Percentiles rank a stretch among this genome's conserved stretches.
Evolutionary conservation across 2,888 invertebrate genomes (phyloP).

Genomic region (Xestia ashworthii): DNA sequence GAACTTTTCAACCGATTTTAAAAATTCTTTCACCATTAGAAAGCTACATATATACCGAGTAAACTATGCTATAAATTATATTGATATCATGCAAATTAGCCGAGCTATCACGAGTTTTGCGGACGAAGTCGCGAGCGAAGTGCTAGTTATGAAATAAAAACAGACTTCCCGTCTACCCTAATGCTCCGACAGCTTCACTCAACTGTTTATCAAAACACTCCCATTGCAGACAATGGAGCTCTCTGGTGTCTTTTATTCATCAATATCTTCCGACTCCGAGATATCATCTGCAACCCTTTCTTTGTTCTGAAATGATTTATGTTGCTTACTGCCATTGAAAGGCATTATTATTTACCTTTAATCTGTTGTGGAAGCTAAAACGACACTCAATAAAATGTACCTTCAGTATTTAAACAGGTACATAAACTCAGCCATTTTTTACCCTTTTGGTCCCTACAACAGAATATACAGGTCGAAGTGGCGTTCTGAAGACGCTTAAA

Average conservation of each 20-base stretch:
- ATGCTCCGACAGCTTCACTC: background rate
- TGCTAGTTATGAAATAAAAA: background rate
- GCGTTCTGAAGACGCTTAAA: no score
- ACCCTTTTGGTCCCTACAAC: no score
- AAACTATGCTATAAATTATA: no score
- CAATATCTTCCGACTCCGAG: slow-evolving; percentile 41
- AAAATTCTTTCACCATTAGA: no score
- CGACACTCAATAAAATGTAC: background rate
- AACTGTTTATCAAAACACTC: slow-evolving; percentile 29
- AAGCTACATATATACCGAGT: no score
- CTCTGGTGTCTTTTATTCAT: slow-evolving; percentile 41
- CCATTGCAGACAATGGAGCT: slow-evolving; percentile 34
- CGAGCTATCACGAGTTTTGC: no score
- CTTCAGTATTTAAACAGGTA: no score
- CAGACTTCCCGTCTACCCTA: background rate
- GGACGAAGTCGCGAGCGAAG: background rate
- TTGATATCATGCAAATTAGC: no score
- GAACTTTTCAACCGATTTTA: no score
- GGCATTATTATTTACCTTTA: slow-evolving; percentile 11
- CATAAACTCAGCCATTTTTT: no score
- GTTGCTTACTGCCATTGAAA: slow-evolving; percentile 32
- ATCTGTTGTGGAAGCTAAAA: background rate
- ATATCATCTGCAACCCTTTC: slow-evolving; percentile 25
- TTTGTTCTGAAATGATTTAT: slow-evolving; percentile 61
- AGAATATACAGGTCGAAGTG: no score